These are phyloP conservation scores for Orgyia antiqua DNA, from an alignment of 2,888 invertebrate genomes.

Conservation along the genomic window DNA sequence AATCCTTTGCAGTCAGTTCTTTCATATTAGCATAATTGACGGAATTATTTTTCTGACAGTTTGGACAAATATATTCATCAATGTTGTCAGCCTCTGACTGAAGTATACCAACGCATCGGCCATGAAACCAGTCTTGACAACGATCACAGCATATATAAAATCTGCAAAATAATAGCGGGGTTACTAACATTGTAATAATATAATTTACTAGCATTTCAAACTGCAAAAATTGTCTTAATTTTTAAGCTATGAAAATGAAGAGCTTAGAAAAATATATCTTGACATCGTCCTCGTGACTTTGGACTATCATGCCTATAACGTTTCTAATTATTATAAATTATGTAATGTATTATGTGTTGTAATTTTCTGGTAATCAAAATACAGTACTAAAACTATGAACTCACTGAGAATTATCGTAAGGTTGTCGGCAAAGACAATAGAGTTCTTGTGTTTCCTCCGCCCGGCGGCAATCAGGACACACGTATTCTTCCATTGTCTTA, in stretches of 20 bases:
- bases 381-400: no score
- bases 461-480: slow-evolving; percentile 90
- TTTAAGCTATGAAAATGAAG: no score
- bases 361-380: no score
- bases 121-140: slow-evolving; percentile 99
- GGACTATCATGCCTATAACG: no score
- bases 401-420: slow-evolving; percentile 98
- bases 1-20: slow-evolving; percentile 86
- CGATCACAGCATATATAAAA: slow-evolving; percentile 99
- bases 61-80: slow-evolving; percentile 97
- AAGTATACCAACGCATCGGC: slow-evolving; percentile 95
- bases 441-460: slow-evolving; percentile 93
- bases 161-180: slow-evolving; percentile 69
- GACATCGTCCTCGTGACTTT: no score
- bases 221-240: no score
- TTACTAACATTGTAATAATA: neutral
- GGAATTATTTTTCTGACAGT: slow-evolving; percentile 93
- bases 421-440: slow-evolving; percentile 96
- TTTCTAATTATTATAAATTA: no score
- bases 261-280: no score
- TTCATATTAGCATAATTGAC: slow-evolving; percentile 95
- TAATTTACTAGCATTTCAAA: no score
- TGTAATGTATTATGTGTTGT: no score
- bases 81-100: slow-evolving; percentile 96
- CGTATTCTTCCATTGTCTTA: slow-evolving; percentile 92